phyloP scores from a whole-genome alignment of 2,797 vertebrate species.

The Spinus olivaceus region DNA sequence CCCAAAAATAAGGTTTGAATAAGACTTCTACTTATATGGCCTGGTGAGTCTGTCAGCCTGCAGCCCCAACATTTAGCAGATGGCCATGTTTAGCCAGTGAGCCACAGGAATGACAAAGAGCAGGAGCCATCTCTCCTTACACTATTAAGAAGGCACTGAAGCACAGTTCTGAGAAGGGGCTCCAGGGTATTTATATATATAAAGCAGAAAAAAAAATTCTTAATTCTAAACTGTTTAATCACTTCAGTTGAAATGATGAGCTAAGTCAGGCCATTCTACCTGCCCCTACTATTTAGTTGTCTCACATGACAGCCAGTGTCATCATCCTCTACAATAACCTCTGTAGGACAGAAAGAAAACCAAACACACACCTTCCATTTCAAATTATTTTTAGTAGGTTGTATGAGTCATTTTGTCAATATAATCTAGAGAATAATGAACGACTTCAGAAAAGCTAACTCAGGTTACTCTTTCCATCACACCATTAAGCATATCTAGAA shows the following conservation, averaged over 20 bases:
- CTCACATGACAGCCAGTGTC: not conserved
- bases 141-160: not conserved
- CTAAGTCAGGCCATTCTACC: not conserved
- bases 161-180: not conserved
- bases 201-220: not conserved
- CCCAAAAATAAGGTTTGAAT: not conserved
- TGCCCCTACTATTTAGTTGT: not conserved
- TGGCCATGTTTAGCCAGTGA: not conserved
- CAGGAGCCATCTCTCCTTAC: not conserved
- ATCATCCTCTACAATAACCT: not conserved
- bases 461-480: not conserved
- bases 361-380: conserved; percentile 3
- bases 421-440: conserved; percentile 73
- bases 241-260: not conserved
- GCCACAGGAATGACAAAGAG: not conserved
- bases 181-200: not conserved
- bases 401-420: conserved; percentile 21
- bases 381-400: conserved; percentile 9
- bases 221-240: not conserved
- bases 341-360: not conserved
- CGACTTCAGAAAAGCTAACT: conserved; percentile 42
- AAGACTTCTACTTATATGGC: not conserved
- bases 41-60: not conserved
- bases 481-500: not conserved
- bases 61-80: not conserved